Evolutionary conservation across 2,888 invertebrate genomes (phyloP).

Genomic region (Caenorhabditis sulstoni): DNA sequence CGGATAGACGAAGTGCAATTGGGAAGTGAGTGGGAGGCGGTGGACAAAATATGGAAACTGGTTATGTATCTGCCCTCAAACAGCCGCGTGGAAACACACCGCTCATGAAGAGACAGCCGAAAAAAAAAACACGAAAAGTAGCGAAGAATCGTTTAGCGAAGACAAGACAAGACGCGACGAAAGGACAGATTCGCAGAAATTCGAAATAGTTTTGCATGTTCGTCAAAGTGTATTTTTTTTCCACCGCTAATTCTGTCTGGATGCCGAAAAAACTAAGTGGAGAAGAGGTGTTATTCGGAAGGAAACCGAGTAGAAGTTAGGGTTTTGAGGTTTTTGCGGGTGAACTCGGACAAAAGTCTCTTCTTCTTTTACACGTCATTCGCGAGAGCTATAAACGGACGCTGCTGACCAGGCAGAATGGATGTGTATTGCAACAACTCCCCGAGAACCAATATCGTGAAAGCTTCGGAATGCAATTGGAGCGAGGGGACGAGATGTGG

Average conservation of each 20-base stretch:
- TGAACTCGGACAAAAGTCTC: not conserved
- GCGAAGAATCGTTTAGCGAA: slow-evolving; percentile 27
- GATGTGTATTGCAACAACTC: not conserved
- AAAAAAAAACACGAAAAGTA: slow-evolving; percentile 23
- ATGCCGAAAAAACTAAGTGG: too few species aligned
- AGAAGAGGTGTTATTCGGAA: too few species aligned
- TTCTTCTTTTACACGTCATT: not conserved
- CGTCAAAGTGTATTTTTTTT: not conserved
- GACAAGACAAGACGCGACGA: slow-evolving; percentile 1
- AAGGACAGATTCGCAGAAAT: not conserved
- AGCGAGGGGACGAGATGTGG: not conserved
- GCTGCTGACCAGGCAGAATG: not conserved
- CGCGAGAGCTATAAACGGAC: slow-evolving; percentile 3
- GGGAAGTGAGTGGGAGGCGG: not conserved
- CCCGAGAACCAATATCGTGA: slow-evolving; percentile 37
- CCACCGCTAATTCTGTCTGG: too few species aligned
- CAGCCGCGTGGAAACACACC: not conserved
- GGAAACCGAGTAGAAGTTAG: too few species aligned
- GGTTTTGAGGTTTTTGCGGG: too few species aligned
- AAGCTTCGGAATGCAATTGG: slow-evolving; percentile 49
- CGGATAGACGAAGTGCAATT: slow-evolving; percentile 26
- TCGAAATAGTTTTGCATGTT: slow-evolving; percentile 9
- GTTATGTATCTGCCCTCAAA: slow-evolving; percentile 31
- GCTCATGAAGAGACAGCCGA: not conserved
- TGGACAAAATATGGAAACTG: slow-evolving; percentile 27